Conservation (phyloP, 2,113 vertebrate species). For the Bathybates hornii region DNA sequence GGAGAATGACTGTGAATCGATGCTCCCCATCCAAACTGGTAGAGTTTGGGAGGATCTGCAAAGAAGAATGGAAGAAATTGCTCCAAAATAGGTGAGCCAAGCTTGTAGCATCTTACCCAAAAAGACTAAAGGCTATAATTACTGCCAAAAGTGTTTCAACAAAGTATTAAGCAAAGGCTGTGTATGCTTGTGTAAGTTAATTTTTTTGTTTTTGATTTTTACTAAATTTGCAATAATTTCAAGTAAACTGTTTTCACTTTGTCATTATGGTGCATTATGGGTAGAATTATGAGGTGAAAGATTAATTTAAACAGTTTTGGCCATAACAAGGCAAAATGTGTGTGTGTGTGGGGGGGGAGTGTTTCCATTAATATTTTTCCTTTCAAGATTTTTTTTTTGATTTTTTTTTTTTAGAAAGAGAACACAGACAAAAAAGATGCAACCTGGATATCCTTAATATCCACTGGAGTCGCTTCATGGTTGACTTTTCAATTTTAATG, state of each 20-base stretch:
- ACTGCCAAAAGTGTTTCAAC: background rate
- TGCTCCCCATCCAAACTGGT: accelerated
- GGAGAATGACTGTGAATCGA: background rate
- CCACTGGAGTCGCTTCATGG: background rate
- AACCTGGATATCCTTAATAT: background rate
- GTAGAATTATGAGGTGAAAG: background rate
- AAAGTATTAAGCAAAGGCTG: background rate
- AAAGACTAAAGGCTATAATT: background rate
- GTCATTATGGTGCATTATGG: background rate
- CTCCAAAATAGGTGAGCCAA: background rate
- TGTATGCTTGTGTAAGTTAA: accelerated
- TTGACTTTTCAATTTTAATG: background rate
- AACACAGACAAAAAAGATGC: background rate
- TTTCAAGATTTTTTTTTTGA: background rate
- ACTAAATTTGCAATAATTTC: background rate
- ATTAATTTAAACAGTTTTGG: background rate
- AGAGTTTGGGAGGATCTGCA: accelerated
- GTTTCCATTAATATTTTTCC: background rate
- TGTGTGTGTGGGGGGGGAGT: background rate
- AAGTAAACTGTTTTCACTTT: background rate
- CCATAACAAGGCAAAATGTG: background rate
- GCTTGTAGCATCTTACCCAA: background rate
- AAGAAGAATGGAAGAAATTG: background rate
- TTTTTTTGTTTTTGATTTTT: accelerated
- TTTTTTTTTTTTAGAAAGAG: background rate